Percentiles rank a stretch among this genome's conserved stretches.
phyloP scores from a whole-genome alignment of 2,113 vertebrate genomes.

The Orycteropus afer region DNA sequence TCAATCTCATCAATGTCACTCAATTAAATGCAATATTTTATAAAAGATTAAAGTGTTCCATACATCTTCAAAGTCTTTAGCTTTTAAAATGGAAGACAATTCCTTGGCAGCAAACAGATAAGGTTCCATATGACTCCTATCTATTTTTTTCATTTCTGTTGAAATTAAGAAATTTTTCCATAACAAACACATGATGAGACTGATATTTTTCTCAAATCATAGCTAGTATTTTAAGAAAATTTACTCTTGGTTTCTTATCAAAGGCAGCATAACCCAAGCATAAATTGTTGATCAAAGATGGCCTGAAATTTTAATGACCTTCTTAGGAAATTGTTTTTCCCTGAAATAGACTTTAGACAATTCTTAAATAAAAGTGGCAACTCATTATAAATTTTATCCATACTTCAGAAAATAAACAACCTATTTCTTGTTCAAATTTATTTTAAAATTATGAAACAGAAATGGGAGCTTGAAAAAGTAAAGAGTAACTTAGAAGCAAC shows the following conservation, averaged over 20 bases:
- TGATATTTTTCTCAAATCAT: slow-evolving; percentile 52
- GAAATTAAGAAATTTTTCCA: slow-evolving; percentile 37
- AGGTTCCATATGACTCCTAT: slow-evolving; percentile 52
- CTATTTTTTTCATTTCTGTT: slow-evolving; percentile 51
- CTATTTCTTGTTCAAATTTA: slow-evolving; percentile 42
- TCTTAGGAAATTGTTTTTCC: slow-evolving; percentile 31
- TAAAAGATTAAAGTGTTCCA: slow-evolving; percentile 32
- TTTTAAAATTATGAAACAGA: slow-evolving; percentile 26
- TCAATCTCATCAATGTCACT: slow-evolving; percentile 50
- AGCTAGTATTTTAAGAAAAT: slow-evolving; percentile 44
- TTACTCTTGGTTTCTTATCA: slow-evolving; percentile 35
- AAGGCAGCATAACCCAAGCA: not conserved
- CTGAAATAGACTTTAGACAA: not conserved
- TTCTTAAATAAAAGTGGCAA: not conserved
- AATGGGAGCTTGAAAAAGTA: not conserved
- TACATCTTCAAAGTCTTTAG: slow-evolving; percentile 15
- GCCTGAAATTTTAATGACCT: slow-evolving; percentile 14
- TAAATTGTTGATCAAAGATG: slow-evolving; percentile 41
- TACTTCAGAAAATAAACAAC: slow-evolving; percentile 37
- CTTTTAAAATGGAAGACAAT: slow-evolving; percentile 61
- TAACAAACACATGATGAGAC: slow-evolving; percentile 62
- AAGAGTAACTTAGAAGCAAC: not conserved
- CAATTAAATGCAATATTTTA: slow-evolving; percentile 30
- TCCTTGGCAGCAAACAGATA: slow-evolving; percentile 61
- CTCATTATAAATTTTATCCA: slow-evolving; percentile 10